phyloP scores from a whole-genome alignment of 2,113 vertebrate genomes.

The Sphaerodactylus townsendi region DNA sequence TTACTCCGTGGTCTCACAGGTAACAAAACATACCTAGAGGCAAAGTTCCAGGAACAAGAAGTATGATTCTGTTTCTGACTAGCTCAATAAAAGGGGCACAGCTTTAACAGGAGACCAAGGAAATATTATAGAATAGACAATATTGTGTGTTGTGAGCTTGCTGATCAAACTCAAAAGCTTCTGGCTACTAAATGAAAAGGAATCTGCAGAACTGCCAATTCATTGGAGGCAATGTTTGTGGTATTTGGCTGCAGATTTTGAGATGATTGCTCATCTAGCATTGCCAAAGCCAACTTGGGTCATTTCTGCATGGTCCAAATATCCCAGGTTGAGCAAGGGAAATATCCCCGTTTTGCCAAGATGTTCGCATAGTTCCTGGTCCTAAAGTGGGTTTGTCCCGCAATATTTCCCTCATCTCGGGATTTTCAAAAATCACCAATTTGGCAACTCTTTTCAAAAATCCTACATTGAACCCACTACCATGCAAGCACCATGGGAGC shows the following conservation, averaged over 20 bases:
- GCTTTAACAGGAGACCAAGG: not conserved
- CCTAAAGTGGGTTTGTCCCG: no score
- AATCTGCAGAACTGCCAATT: not conserved
- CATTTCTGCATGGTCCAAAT: no score
- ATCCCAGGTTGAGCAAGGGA: no score
- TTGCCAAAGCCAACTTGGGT: not conserved
- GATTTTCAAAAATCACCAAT: no score
- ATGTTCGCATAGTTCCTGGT: no score
- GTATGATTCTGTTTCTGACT: constrained; percentile 7
- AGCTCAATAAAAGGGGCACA: not conserved
- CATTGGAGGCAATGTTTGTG: not conserved
- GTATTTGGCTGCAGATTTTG: not conserved
- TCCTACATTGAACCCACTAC: no score
- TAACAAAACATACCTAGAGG: constrained; percentile 7
- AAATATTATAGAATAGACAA: not conserved
- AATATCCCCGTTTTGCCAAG: no score
- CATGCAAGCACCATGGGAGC: no score
- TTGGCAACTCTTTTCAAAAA: no score
- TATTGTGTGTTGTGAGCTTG: not conserved
- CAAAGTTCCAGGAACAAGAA: not conserved
- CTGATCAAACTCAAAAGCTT: constrained; percentile 14
- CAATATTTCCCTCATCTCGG: no score
- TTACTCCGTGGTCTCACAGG: not conserved
- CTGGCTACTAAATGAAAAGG: constrained; percentile 21
- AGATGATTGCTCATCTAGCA: not conserved